These are phyloP conservation scores for Gulo gulo DNA, from an alignment of 2,113 vertebrate species.

Conservation along the genomic window DNA sequence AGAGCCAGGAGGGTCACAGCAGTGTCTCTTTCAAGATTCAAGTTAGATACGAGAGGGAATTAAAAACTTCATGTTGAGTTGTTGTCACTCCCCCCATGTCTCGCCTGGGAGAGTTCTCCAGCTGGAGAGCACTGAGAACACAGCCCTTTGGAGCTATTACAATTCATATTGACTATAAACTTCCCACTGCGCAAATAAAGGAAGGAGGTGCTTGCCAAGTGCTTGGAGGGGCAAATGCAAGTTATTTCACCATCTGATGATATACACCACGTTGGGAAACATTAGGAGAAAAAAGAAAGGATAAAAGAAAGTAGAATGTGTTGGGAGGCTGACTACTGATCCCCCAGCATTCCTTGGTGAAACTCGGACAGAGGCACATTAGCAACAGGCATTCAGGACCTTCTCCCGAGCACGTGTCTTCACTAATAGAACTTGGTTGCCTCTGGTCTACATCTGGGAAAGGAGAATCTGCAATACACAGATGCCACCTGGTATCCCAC, in stretches of 20 bases:
- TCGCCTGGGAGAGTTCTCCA: slow-evolving; percentile 55
- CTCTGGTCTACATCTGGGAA: background rate
- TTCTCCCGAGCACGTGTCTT: background rate
- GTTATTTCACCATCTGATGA: slow-evolving; percentile 68
- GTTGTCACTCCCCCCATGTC: slow-evolving; percentile 50
- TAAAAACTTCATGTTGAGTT: slow-evolving; percentile 56
- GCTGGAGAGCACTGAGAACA: slow-evolving; percentile 57
- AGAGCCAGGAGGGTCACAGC: slow-evolving; percentile 66
- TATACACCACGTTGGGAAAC: slow-evolving; percentile 49
- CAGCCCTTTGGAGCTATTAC: slow-evolving; percentile 60
- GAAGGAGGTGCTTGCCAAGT: slow-evolving; percentile 50
- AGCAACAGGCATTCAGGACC: background rate
- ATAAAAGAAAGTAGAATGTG: background rate
- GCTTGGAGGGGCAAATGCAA: background rate
- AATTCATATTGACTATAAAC: slow-evolving; percentile 69
- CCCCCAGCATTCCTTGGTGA: background rate
- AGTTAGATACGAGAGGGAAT: slow-evolving; percentile 61
- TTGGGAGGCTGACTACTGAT: background rate
- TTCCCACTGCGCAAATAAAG: slow-evolving; percentile 56
- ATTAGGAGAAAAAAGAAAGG: background rate
- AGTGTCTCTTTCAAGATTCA: slow-evolving; percentile 48
- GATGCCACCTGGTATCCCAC: background rate
- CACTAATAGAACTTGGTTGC: background rate
- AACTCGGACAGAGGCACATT: background rate
- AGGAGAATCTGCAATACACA: background rate